A percentile compares a stretch with the other conserved stretches of the same genome.
phyloP scores from a whole-genome alignment of 2,113 vertebrate species.

The Corydoras sp. region DNA sequence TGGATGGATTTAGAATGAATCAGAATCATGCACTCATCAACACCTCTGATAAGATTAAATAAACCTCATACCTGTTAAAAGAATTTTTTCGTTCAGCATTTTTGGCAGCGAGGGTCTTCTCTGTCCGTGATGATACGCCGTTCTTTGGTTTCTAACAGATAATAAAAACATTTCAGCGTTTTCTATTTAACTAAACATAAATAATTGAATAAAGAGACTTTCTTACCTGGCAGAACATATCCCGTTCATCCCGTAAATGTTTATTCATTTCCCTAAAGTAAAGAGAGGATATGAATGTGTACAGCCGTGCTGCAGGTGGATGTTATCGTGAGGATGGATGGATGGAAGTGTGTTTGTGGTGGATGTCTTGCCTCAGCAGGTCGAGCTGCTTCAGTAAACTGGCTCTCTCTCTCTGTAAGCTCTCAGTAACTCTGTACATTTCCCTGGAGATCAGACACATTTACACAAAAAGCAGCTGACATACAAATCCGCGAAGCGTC shows the following conservation, averaged over 20 bases:
- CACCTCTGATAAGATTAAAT: too few relatives aligned
- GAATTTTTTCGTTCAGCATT: constrained; percentile 57
- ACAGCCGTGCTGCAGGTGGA: not conserved
- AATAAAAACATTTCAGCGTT: constrained; percentile 1
- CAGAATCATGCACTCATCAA: too few relatives aligned
- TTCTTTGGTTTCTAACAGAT: constrained; percentile 70
- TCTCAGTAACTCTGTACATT: constrained; percentile 80
- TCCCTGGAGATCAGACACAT: constrained; percentile 63
- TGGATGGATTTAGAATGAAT: too few relatives aligned
- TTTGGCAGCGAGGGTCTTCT: constrained; percentile 61
- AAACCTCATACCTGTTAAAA: constrained; percentile 64
- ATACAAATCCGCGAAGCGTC: too few relatives aligned
- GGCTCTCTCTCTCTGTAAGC: constrained; percentile 78
- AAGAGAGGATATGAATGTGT: not conserved
- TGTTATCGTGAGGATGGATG: not conserved
- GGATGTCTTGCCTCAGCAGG: constrained; percentile 73
- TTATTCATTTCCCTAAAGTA: constrained; percentile 87
- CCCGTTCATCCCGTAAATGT: constrained; percentile 80
- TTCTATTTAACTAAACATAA: not conserved
- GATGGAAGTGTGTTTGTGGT: not conserved
- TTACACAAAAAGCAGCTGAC: too few relatives aligned
- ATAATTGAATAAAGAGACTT: not conserved
- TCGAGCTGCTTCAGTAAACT: constrained; percentile 85
- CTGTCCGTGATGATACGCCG: constrained; percentile 54
- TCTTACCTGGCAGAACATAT: constrained; percentile 70